Evolutionary conservation across 37 sponge, comb jelly and placozoan species (phyloP), one percentile per base, ranked within the genome.

Genomic region (Beroe forskalii): DNA sequence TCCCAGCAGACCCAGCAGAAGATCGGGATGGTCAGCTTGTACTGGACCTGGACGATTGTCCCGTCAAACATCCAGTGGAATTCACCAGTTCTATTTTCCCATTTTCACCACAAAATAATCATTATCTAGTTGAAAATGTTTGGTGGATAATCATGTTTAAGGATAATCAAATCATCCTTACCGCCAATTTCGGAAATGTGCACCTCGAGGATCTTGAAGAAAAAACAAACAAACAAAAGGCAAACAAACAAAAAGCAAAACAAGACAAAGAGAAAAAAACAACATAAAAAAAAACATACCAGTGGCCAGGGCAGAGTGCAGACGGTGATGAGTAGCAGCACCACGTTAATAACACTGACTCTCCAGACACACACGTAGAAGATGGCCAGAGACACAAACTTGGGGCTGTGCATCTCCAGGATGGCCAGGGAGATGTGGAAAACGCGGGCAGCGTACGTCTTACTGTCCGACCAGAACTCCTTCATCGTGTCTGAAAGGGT

Each of bases 341-440:
- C 76, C 40, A 72, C 76, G 76, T 72, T 72, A 4, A 72, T 38
- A 14, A 72, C 76, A 38, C 76, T 72, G 40, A 72, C 76, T 32
- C 76, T 33, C 40, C 40, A 72, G 23, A 72, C 76, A 36, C 76
- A 72, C 76, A 72, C 76, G 76, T 38, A 72, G 76, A 72, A 72
- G 9, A 72, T 33, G 14, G 76, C 76, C 76, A 72, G 76, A 8
- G 76, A 72, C 40, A 72, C 76, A 4, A 72, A 38, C 76, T 72
- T 72, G 37, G 76, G 76, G 32, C 76, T 72, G 40, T 72, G 76
- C 76, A 72, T 72, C 76, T 72, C 76, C 39, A 72, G 38, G 37
- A 72, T 72, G 1, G 76, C 76, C 8, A 72, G 76, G 20, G 76
- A 72, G 40, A 72, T 72, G 40, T 72, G 76, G 76, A 72, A 72